Base-by-base conservation (phyloP, 2,888 invertebrate genomes). In the Philopedon plagiatum region DNA sequence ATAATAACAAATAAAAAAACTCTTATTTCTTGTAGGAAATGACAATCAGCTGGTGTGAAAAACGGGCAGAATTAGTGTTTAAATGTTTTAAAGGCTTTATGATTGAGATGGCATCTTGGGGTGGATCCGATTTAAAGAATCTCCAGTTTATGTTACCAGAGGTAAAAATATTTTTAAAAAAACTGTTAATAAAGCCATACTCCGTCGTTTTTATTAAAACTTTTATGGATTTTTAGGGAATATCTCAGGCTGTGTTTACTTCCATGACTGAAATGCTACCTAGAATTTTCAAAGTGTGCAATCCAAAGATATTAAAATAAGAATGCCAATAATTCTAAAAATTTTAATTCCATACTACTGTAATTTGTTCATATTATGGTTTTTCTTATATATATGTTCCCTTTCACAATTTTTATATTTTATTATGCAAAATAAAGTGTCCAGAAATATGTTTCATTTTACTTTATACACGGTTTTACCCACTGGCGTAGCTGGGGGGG, bases 11-110 rank as follows among this genome's bases (percentile, higher is more conserved):
- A 1, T 51, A 26, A 5, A 29, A 23, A 51, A 51, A 3, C 2
- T 21, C 4, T 7, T 51, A 62, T 72, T 67, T 71, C 49, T 71
- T 74, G 9, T 68, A 93, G 92, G 95, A 95, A 83, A 95, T 97
- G 96, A 98, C 98, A 0, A 93, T 97, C 62, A 91, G 93, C 34
- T 99, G 99, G 99, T 99, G 98, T 86, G 90, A 94, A 82, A 94
- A 96, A 80, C 89, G 99, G 80, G 98, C 99, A 0, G 99, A 99
- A 87, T 88, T 99, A 76, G 94, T 99, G 71, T 96, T 98, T 82
- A 99, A 99, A 87, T 99, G 99, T 87, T 95, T 98, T 62, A 99
- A 99, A 87, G 99, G 99, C 2, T 99, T 99, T 86, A 95, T 99
- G 95, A 97, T 99, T 86, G 99, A 99, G 88, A 96, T 97, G 89